Conservation (phyloP, 2,888 invertebrate species). For the Rhorus exstirpatorius region DNA sequence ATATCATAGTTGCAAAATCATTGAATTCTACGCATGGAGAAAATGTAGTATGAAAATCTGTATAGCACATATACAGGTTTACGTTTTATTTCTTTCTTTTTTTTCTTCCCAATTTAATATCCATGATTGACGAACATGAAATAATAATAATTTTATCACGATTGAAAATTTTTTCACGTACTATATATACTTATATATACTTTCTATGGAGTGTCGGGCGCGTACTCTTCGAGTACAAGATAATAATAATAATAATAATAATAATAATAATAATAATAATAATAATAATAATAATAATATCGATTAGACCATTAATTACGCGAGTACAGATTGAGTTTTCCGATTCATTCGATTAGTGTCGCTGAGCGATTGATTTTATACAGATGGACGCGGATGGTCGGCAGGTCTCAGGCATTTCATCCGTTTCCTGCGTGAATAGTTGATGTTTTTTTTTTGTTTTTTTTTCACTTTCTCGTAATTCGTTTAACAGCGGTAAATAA, state of each 20-base stretch:
- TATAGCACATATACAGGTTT: slow-evolving; percentile 43
- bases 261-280: slow-evolving; percentile 24
- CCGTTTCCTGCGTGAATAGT: slow-evolving; percentile 12
- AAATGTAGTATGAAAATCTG: slow-evolving; percentile 49
- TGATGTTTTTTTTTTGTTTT: slow-evolving; percentile 14
- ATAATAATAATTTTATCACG: slow-evolving; percentile 53
- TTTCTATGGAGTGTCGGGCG: slow-evolving; percentile 64
- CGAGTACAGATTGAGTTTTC: slow-evolving; percentile 39
- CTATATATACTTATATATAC: slow-evolving; percentile 58
- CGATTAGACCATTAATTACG: slow-evolving; percentile 68
- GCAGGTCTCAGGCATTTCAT: slow-evolving; percentile 55
- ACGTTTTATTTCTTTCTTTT: slow-evolving; percentile 12
- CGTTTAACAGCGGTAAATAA: slow-evolving; percentile 66
- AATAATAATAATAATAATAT: slow-evolving; percentile 44
- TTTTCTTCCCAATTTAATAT: slow-evolving; percentile 7
- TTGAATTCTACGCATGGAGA: slow-evolving; percentile 52
- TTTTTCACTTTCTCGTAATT: slow-evolving; percentile 19
- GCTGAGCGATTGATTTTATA: slow-evolving; percentile 60
- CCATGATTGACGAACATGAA: slow-evolving; percentile 43
- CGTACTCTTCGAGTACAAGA: slow-evolving; percentile 58
- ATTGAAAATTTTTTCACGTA: slow-evolving; percentile 45
- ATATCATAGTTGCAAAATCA: slow-evolving; percentile 57
- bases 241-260: slow-evolving; percentile 29
- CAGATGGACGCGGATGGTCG: slow-evolving; percentile 74
- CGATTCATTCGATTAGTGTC: slow-evolving; percentile 40